Conservation (phyloP, 2,888 invertebrate genomes). For the Drosophila acutilabella region DNA sequence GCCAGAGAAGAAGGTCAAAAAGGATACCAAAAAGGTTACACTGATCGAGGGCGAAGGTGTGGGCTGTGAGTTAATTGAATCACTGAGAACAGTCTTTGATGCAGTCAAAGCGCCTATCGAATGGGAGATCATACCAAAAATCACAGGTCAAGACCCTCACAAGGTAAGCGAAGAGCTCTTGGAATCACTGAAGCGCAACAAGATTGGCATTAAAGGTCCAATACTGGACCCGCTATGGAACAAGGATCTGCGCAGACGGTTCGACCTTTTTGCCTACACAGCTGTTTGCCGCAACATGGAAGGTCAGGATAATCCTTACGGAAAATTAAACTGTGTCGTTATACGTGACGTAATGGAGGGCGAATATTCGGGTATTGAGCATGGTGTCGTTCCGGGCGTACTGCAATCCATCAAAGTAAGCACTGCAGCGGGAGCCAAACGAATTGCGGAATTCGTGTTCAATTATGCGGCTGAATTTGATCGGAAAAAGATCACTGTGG, state of each 20-base stretch:
- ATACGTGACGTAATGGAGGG: slow-evolving; percentile 99
- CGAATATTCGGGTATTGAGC: slow-evolving; percentile 98
- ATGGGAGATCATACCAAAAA: slow-evolving; percentile 87
- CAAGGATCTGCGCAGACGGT: slow-evolving; percentile 88
- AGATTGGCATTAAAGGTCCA: slow-evolving; percentile 90
- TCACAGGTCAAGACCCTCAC: slow-evolving; percentile 85
- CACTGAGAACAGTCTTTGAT: slow-evolving; percentile 94
- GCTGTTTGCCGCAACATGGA: slow-evolving; percentile 96
- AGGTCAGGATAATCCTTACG: slow-evolving; percentile 93
- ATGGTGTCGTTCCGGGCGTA: slow-evolving; percentile 94
- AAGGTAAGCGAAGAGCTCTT: slow-evolving; percentile 92
- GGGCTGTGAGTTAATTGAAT: slow-evolving; percentile 95
- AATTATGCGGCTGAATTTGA: slow-evolving; percentile 97
- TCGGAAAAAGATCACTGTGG: slow-evolving; percentile 97
- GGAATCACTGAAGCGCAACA: slow-evolving; percentile 91
- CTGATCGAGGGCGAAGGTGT: slow-evolving; percentile 98
- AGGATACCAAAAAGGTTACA: slow-evolving; percentile 87
- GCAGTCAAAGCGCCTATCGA: slow-evolving; percentile 95
- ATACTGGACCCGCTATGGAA: slow-evolving; percentile 83
- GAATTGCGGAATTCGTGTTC: slow-evolving; percentile 99
- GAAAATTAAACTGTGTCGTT: slow-evolving; percentile 96
- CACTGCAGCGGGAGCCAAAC: slow-evolving; percentile 93
- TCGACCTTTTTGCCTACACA: slow-evolving; percentile 95
- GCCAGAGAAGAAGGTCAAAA: background rate
- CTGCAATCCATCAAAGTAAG: slow-evolving; percentile 98